These are phyloP conservation scores for Ictalurus furcatus DNA, from an alignment of 2,113 vertebrate genomes.

Conservation along the genomic window DNA sequence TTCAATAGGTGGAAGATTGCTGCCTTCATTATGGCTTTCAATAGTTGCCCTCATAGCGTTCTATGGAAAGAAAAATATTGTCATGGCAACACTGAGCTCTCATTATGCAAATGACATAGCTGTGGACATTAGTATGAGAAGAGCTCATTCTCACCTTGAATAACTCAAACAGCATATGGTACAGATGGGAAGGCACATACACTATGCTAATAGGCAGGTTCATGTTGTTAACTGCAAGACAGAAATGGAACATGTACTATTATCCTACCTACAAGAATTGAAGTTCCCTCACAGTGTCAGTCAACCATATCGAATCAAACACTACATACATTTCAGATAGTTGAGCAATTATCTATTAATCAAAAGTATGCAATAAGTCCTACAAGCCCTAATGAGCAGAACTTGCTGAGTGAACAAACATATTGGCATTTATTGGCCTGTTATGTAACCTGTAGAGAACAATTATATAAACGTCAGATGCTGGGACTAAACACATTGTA, in stretches of 20 bases:
- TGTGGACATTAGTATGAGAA: conserved; percentile 3
- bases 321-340: conserved; percentile 37
- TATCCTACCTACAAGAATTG: neutral
- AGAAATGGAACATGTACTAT: conserved; percentile 1
- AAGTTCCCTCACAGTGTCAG: conserved; percentile 47
- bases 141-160: conserved; percentile 82
- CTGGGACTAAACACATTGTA: conserved; percentile 1
- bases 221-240: conserved; percentile 69
- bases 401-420: neutral
- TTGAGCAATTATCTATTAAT: conserved; percentile 11
- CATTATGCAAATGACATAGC: conserved; percentile 4
- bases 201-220: conserved; percentile 82
- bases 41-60: conserved; percentile 96
- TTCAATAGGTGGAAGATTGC: conserved; percentile 77
- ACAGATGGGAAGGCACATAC: conserved; percentile 93
- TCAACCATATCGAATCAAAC: conserved; percentile 29
- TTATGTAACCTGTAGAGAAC: neutral
- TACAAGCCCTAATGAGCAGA: conserved; percentile 1
- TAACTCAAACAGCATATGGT: conserved; percentile 96
- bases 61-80: conserved; percentile 60
- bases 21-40: conserved; percentile 81
- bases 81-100: conserved; percentile 35
- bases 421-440: neutral
- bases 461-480: conserved; percentile 21
- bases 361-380: neutral